phyloP scores from a whole-genome alignment of 2,888 invertebrate genomes.

The Platycheirus albimanus region DNA sequence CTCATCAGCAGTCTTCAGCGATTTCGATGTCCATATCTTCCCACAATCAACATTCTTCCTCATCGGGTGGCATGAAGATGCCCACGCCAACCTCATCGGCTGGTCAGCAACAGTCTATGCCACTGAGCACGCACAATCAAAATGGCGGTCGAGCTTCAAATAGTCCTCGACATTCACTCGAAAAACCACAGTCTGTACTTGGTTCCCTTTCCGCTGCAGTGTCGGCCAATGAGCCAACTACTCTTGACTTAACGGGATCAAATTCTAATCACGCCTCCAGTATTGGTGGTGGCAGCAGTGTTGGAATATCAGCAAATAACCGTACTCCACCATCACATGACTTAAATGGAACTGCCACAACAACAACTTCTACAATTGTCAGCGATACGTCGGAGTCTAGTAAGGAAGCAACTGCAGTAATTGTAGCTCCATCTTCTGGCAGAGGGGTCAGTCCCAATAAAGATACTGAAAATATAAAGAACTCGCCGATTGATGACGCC shows the following conservation, averaged over 20 bases:
- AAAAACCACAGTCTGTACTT: slow-evolving; percentile 45
- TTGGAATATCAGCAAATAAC: slow-evolving; percentile 72
- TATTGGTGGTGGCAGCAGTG: slow-evolving; percentile 75
- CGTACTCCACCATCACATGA: slow-evolving; percentile 77
- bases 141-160: slow-evolving; percentile 78
- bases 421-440: slow-evolving; percentile 66
- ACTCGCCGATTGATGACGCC: slow-evolving; percentile 64
- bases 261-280: slow-evolving; percentile 80
- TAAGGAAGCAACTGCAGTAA: slow-evolving; percentile 75
- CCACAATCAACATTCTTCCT: slow-evolving; percentile 76
- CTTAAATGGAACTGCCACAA: slow-evolving; percentile 79
- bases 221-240: slow-evolving; percentile 79
- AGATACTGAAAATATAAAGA: slow-evolving; percentile 60
- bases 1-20: slow-evolving; percentile 77
- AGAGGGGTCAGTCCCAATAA: slow-evolving; percentile 76
- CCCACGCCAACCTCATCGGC: slow-evolving; percentile 77
- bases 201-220: slow-evolving; percentile 53
- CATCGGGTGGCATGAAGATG: slow-evolving; percentile 77
- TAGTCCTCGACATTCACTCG: slow-evolving; percentile 77
- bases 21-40: slow-evolving; percentile 73
- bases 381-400: slow-evolving; percentile 76
- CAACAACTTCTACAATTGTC: slow-evolving; percentile 75
- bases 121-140: slow-evolving; percentile 75
- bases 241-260: slow-evolving; percentile 81
- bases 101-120: slow-evolving; percentile 63